Percentiles rank a stretch among this genome's conserved stretches.
Conservation (phyloP, 2,888 invertebrate genomes). For the Clusia tigrina region DNA sequence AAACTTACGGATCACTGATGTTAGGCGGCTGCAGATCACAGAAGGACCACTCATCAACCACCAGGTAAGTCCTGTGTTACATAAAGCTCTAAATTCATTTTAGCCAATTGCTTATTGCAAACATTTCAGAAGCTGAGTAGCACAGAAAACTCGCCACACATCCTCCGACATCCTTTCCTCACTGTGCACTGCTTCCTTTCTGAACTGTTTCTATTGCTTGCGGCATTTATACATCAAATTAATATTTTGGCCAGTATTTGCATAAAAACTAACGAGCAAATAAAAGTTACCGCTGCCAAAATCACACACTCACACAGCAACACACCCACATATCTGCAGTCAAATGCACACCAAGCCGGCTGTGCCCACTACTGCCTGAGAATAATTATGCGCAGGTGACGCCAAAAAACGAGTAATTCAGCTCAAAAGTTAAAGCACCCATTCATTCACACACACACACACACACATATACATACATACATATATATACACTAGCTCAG, state of each 20-base stretch:
- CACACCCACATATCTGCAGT: background rate
- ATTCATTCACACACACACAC: background rate
- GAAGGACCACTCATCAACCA: no score
- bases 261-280: conserved; percentile 13
- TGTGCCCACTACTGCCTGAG: conserved; percentile 9
- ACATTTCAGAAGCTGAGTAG: no score
- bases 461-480: background rate
- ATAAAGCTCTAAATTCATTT: no score
- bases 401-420: background rate
- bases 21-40: no score
- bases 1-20: no score
- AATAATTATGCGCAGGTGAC: conserved; percentile 18
- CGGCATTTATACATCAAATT: background rate
- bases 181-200: no score
- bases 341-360: no score
- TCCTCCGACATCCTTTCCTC: no score
- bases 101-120: no score
- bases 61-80: no score
- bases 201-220: no score
- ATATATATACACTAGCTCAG: background rate
- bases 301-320: conserved; percentile 1
- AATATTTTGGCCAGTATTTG: background rate
- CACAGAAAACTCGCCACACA: no score
- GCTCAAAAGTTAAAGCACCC: background rate
- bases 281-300: conserved; percentile 10